Percentiles rank a stretch among this genome's conserved stretches.
phyloP scores from a whole-genome alignment of 2,797 vertebrate genomes.

The Xyrichtys novacula region DNA sequence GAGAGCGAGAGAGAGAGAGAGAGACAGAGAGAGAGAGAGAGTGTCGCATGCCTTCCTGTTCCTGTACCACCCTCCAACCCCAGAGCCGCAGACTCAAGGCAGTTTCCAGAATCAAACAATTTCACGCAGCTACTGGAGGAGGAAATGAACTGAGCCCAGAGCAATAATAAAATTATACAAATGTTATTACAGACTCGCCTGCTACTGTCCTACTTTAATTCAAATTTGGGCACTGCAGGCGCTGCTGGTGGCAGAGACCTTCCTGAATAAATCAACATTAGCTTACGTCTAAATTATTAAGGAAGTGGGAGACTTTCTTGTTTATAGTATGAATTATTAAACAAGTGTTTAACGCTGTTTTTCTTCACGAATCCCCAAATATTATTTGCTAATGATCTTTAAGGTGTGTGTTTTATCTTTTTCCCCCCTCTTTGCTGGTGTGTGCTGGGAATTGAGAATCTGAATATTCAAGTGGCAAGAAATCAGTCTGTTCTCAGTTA shows the following conservation, averaged over 20 bases:
- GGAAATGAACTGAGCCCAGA: slow-evolving; percentile 99
- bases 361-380: slow-evolving; percentile 84
- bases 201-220: slow-evolving; percentile 99
- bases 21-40: slow-evolving; percentile 76
- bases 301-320: slow-evolving; percentile 97
- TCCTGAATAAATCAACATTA: slow-evolving; percentile 99
- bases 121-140: slow-evolving; percentile 99
- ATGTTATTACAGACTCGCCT: slow-evolving; percentile 99
- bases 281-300: slow-evolving; percentile 99
- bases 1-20: slow-evolving; percentile 70
- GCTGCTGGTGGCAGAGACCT: slow-evolving; percentile 93
- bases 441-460: slow-evolving; percentile 61
- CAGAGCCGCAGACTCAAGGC: slow-evolving; percentile 96
- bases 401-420: slow-evolving; percentile 85
- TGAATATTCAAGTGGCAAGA: slow-evolving; percentile 52
- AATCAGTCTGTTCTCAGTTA: slow-evolving; percentile 55
- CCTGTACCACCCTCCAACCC: slow-evolving; percentile 89
- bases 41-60: slow-evolving; percentile 89
- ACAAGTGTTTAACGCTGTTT: slow-evolving; percentile 91
- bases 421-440: slow-evolving; percentile 57
- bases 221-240: slow-evolving; percentile 95
- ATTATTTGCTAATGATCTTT: slow-evolving; percentile 89
- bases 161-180: slow-evolving; percentile 99
- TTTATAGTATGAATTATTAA: slow-evolving; percentile 99
- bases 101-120: slow-evolving; percentile 98